Evolutionary conservation across 2,113 vertebrate genomes (phyloP).

Genomic region (Oncorhynchus masou): DNA sequence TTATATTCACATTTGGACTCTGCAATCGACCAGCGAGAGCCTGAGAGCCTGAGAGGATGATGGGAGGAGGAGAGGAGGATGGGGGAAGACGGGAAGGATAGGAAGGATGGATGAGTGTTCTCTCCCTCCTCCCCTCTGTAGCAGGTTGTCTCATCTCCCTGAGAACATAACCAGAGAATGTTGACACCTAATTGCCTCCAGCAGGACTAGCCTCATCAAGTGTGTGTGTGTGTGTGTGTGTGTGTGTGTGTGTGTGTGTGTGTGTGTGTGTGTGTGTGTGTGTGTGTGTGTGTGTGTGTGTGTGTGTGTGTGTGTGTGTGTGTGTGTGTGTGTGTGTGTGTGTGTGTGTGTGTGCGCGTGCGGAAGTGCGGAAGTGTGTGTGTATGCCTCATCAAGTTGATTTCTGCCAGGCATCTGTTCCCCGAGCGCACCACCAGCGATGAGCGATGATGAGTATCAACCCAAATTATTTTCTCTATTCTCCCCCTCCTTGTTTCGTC

Average conservation of each 20-base stretch:
- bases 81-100: slow-evolving; percentile 1
- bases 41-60: background rate
- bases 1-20: slow-evolving; percentile 6
- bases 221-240: too few relatives aligned
- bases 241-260: background rate
- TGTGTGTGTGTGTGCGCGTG: background rate
- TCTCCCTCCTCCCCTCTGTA: slow-evolving; percentile 16
- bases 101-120: slow-evolving; percentile 21
- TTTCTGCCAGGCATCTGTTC: slow-evolving; percentile 48
- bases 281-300: too few relatives aligned
- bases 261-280: background rate
- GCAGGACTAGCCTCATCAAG: slow-evolving; percentile 29
- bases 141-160: slow-evolving; percentile 19
- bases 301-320: background rate
- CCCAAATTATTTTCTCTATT: slow-evolving; percentile 17
- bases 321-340: background rate
- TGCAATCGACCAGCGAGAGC: slow-evolving; percentile 11
- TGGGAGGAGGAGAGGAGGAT: slow-evolving; percentile 12
- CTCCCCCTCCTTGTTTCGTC: slow-evolving; percentile 18
- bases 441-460: slow-evolving; percentile 34
- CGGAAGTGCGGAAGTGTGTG: background rate
- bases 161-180: slow-evolving; percentile 45
- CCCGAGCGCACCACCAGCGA: slow-evolving; percentile 24
- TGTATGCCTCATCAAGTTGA: slow-evolving; percentile 5
- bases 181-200: slow-evolving; percentile 46